Conservation (phyloP, 2,797 vertebrate genomes). For the Sebastes taczanowskii region DNA sequence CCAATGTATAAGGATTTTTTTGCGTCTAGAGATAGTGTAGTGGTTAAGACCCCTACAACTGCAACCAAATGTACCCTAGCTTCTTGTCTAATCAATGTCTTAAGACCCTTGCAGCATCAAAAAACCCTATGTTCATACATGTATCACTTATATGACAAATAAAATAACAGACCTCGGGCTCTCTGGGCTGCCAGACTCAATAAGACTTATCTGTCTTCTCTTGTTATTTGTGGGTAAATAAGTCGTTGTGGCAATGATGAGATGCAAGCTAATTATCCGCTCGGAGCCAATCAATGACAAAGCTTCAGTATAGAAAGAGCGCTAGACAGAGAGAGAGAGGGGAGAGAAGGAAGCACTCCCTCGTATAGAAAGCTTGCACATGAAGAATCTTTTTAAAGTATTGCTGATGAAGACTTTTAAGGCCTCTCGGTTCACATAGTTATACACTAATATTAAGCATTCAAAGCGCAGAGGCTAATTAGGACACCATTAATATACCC, state of each 20-base stretch:
- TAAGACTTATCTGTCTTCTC: conserved; percentile 21
- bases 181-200: conserved; percentile 22
- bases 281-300: conserved; percentile 54
- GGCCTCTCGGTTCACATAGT: conserved; percentile 36
- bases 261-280: conserved; percentile 53
- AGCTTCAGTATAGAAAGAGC: conserved; percentile 10
- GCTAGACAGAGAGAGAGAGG: neutral
- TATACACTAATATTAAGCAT: conserved; percentile 58
- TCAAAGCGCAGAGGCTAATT: conserved; percentile 65
- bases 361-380: conserved; percentile 40
- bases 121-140: neutral
- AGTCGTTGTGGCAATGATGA: conserved; percentile 40
- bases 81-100: neutral
- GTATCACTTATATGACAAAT: neutral
- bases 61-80: neutral
- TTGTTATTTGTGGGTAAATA: conserved; percentile 43
- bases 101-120: neutral
- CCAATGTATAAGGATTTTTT: conserved; percentile 7
- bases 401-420: conserved; percentile 58
- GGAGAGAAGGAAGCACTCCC: neutral
- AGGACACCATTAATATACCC: conserved; percentile 61
- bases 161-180: conserved; percentile 8
- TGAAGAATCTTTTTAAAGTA: conserved; percentile 42
- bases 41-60: neutral
- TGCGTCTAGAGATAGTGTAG: neutral